Conservation (phyloP, 2,888 invertebrate genomes). For the Netelia fuscicornis region DNA sequence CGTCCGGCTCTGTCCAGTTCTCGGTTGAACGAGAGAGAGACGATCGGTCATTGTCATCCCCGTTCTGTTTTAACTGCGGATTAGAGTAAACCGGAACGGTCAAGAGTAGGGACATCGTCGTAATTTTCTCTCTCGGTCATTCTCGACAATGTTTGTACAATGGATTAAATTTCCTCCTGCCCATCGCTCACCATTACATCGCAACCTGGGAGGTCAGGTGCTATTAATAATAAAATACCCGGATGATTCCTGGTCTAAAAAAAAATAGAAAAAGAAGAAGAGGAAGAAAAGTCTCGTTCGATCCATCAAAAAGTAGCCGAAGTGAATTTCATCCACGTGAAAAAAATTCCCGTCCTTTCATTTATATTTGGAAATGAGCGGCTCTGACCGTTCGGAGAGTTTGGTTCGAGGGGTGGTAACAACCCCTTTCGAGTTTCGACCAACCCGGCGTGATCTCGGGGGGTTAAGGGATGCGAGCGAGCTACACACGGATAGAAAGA, state of each 20-base stretch:
- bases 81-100: slow-evolving; percentile 76
- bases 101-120: slow-evolving; percentile 43
- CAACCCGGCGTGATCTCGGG: slow-evolving; percentile 59
- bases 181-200: slow-evolving; percentile 62
- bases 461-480: slow-evolving; percentile 57
- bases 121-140: slow-evolving; percentile 48
- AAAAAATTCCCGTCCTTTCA: background rate
- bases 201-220: slow-evolving; percentile 33
- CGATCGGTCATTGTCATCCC: slow-evolving; percentile 81
- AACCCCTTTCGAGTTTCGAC: slow-evolving; percentile 53
- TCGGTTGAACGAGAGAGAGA: slow-evolving; percentile 54
- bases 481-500: slow-evolving; percentile 10
- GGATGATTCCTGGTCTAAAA: slow-evolving; percentile 9
- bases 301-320: slow-evolving; percentile 25
- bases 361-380: slow-evolving; percentile 15
- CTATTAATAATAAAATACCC: slow-evolving; percentile 28
- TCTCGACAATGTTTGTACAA: slow-evolving; percentile 73
- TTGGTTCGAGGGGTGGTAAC: slow-evolving; percentile 16
- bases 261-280: background rate
- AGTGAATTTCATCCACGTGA: background rate
- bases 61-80: slow-evolving; percentile 81
- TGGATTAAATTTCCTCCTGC: slow-evolving; percentile 73
- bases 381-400: slow-evolving; percentile 48
- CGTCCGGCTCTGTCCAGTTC: slow-evolving; percentile 74
- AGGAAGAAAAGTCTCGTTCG: slow-evolving; percentile 13